A percentile compares a stretch with the other conserved stretches of the same genome.
phyloP scores from a whole-genome alignment of 2,888 invertebrate genomes.

The Furcula furcula region DNA sequence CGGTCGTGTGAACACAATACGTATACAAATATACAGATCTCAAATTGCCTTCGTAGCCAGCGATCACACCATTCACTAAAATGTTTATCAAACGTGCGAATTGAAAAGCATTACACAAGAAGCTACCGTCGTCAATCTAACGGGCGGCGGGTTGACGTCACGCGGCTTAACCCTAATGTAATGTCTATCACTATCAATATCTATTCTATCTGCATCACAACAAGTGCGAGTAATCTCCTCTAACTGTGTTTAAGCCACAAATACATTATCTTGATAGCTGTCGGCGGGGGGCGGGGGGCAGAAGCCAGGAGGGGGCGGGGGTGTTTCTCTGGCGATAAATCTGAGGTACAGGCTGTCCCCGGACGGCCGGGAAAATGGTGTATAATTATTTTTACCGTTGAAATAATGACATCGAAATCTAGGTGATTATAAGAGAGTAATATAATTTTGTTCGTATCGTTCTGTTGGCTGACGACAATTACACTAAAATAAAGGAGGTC shows the following conservation, averaged over 20 bases:
- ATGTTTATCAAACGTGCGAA: background rate
- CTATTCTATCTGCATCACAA: constrained; percentile 11
- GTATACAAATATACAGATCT: no score
- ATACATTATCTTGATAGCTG: constrained; percentile 1
- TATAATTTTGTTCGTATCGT: no score
- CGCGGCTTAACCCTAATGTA: background rate
- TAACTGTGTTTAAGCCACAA: constrained; percentile 5
- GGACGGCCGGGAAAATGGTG: constrained; percentile 15
- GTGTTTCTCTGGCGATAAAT: constrained; percentile 15
- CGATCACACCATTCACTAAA: background rate
- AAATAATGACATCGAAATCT: constrained; percentile 4
- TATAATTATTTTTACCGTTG: constrained; percentile 20
- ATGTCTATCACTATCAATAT: background rate
- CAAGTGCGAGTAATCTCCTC: constrained; percentile 20
- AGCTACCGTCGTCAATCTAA: background rate
- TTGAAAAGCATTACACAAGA: background rate
- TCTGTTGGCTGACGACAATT: no score
- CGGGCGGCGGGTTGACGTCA: background rate
- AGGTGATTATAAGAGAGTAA: no score
- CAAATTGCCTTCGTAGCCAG: background rate
- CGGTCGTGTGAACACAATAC: no score
- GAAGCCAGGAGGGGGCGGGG: background rate
- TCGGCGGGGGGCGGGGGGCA: background rate
- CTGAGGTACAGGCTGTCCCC: constrained; percentile 18
- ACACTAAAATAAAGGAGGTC: no score